A percentile compares a stretch with the other conserved stretches of the same genome.
phyloP scores from a whole-genome alignment of 1,140 invertebrate genomes.

The Epicauta chinensis region DNA sequence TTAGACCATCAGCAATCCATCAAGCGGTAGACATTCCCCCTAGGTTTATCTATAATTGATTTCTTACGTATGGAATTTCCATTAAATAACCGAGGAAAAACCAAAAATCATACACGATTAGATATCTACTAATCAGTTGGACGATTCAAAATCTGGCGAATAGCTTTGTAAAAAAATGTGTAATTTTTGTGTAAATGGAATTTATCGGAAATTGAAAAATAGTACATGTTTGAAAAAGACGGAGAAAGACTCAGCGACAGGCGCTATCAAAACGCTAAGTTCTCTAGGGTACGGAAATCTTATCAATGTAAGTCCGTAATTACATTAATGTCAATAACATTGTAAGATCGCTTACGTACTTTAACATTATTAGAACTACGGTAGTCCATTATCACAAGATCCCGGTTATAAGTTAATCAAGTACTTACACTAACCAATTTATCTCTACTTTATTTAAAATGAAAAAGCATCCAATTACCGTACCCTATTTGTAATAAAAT shows the following conservation, averaged over 20 bases:
- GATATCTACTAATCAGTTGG: too few relatives aligned
- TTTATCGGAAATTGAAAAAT: too few relatives aligned
- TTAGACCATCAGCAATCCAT: background rate
- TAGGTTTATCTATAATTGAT: slow-evolving; percentile 10
- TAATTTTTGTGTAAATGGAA: too few relatives aligned
- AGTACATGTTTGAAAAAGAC: too few relatives aligned
- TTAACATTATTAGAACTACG: slow-evolving; percentile 9
- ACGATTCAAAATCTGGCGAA: too few relatives aligned
- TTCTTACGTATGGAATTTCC: slow-evolving; percentile 4
- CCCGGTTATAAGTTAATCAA: slow-evolving; percentile 25
- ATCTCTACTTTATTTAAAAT: slow-evolving; percentile 14
- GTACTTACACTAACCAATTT: slow-evolving; percentile 26
- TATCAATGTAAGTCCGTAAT: slow-evolving; percentile 6
- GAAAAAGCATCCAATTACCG: background rate
- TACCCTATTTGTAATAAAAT: too few relatives aligned
- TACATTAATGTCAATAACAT: slow-evolving; percentile 1
- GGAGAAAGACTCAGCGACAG: too few relatives aligned
- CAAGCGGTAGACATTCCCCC: background rate
- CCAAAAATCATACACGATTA: too few relatives aligned
- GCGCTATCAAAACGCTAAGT: too few relatives aligned
- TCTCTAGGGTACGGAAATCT: background rate
- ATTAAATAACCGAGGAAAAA: background rate
- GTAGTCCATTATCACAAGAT: slow-evolving; percentile 12
- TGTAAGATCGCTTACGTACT: slow-evolving; percentile 11
- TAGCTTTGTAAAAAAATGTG: too few relatives aligned